Conservation (phyloP, 2,888 invertebrate species). For the Apotomis capreana region DNA sequence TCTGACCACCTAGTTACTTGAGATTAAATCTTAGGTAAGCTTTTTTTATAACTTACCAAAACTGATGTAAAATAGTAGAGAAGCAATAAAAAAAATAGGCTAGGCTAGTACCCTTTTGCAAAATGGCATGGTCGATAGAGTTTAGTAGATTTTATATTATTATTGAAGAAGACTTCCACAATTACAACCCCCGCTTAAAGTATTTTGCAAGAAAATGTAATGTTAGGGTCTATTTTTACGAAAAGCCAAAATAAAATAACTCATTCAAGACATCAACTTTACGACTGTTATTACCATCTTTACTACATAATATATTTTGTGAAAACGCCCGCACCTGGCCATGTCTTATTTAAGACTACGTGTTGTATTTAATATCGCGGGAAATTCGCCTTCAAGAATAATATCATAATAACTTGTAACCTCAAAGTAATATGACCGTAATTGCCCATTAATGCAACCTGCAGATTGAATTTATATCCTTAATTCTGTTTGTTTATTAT, state of each 20-base stretch:
- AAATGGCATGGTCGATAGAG: too few species aligned
- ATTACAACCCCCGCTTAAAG: too few species aligned
- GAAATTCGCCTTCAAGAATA: slow-evolving; percentile 33
- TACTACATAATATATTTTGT: slow-evolving; percentile 29
- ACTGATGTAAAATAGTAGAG: too few species aligned
- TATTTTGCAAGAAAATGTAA: not conserved
- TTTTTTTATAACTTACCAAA: too few species aligned
- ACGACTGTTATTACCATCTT: slow-evolving; percentile 29
- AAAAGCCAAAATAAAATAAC: slow-evolving; percentile 13
- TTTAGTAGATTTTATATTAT: too few species aligned
- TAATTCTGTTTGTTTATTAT: slow-evolving; percentile 36
- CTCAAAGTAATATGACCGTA: slow-evolving; percentile 37
- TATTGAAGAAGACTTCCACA: too few species aligned
- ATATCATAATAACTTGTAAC: slow-evolving; percentile 39
- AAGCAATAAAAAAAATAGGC: too few species aligned
- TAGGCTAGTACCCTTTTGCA: too few species aligned
- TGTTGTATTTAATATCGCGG: slow-evolving; percentile 34
- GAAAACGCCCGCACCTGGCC: slow-evolving; percentile 29
- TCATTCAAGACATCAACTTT: slow-evolving; percentile 22
- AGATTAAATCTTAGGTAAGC: too few species aligned
- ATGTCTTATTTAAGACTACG: slow-evolving; percentile 28
- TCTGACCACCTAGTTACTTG: too few species aligned
- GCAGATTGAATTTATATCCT: slow-evolving; percentile 34
- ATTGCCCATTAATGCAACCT: slow-evolving; percentile 38
- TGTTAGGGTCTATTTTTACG: slow-evolving; percentile 6